These are phyloP conservation scores for Chamaea fasciata DNA, from an alignment of 2,113 vertebrate genomes.

Conservation along the genomic window DNA sequence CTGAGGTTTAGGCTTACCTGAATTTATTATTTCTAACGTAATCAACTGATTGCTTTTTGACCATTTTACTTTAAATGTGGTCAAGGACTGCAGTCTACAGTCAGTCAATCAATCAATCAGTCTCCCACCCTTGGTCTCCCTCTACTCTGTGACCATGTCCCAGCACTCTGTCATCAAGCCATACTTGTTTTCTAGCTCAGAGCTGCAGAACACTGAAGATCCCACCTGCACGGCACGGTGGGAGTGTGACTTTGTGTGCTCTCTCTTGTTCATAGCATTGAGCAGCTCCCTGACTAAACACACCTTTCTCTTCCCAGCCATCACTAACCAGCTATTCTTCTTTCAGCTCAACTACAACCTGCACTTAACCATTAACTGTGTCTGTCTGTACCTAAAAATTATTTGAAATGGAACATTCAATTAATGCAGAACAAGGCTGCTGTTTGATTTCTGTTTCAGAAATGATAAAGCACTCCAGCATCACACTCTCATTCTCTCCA, in stretches of 20 bases:
- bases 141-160: neutral
- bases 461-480: neutral
- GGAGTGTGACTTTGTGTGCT: neutral
- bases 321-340: neutral
- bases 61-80: neutral
- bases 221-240: neutral
- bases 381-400: neutral
- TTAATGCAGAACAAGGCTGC: neutral
- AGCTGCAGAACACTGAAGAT: neutral
- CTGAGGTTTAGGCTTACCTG: neutral
- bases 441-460: conserved; percentile 18
- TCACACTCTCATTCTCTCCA: conserved; percentile 70
- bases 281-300: neutral
- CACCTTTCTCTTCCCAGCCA: neutral
- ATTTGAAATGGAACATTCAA: neutral
- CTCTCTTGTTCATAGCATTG: neutral
- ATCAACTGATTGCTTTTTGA: neutral
- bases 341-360: neutral
- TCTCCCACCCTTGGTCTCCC: neutral
- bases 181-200: neutral
- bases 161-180: neutral
- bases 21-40: neutral
- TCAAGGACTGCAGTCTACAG: neutral
- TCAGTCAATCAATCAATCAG: neutral
- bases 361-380: neutral